Base-by-base conservation (phyloP, 2,888 invertebrate species). In the Drosophila setosimentum region DNA sequence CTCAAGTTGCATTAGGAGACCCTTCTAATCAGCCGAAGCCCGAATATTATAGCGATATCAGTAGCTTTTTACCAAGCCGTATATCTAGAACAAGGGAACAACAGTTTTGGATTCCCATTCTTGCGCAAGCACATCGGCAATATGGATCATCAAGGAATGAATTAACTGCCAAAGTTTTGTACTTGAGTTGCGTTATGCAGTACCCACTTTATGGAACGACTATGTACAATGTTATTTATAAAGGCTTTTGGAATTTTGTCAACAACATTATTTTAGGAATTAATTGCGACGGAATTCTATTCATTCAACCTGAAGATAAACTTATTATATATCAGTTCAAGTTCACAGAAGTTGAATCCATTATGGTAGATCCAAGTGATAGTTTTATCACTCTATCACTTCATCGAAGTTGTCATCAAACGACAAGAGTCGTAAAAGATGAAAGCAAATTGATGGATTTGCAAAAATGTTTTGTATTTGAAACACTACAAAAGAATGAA, bases 171-270 rank as follows among this genome's bases (percentile, higher is more conserved):
- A 98, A 98, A 94, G 98, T 98, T 29, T 94, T 98, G 78, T 99
- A 99, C 93, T 94, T 99, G 73, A 97, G 98, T 0, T 98, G 98
- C 91, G 98, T 99, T 7, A 98, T 98, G 97, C 98, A 99, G 93
- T 99, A 98, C 93, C 98, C 98, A 0, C 94, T 99, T 1, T 98
- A 97, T 81, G 98, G 98, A 8, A 97, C 97, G 68, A 97, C 97
- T 1, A 94, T 96, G 90, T 98, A 97, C 94, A 96, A 96, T 16
- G 98, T 98, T 71, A 97, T 97, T 0, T 99, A 98, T 92, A 96
- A 98, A 80, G 98, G 98, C 18, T 98, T 98, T 91, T 98, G 98
- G 97, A 97, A 97, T 7, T 98, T 98, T 91, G 98, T 91, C 18
- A 94, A 94, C 82, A 94, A 93, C 78, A 94, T 96, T 32, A 95